Evolutionary conservation across 1,140 invertebrate species (phyloP).

Genomic region (Euglossa dilemma): DNA sequence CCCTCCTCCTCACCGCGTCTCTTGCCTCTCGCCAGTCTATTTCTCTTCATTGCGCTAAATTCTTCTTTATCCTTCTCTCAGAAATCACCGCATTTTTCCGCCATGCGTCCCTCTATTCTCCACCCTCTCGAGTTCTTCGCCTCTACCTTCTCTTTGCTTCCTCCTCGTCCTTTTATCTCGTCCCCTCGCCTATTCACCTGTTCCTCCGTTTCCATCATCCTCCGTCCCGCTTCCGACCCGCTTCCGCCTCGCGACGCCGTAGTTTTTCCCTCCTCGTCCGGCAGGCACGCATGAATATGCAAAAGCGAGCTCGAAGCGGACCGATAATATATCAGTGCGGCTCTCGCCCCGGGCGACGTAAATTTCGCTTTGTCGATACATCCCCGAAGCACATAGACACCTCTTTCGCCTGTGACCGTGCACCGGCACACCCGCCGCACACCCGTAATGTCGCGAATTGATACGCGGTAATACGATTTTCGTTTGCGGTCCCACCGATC

Average conservation of each 20-base stretch:
- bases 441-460: conserved; percentile 24
- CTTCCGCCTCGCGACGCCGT: conserved; percentile 3
- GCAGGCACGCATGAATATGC: conserved; percentile 73
- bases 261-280: background rate
- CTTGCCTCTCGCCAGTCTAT: background rate
- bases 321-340: conserved; percentile 72
- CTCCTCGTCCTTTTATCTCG: background rate
- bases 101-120: background rate
- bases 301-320: conserved; percentile 69
- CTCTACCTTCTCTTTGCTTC: background rate
- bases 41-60: background rate
- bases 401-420: background rate
- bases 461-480: conserved; percentile 37
- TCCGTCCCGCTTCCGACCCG: background rate
- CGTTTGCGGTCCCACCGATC: conserved; percentile 10
- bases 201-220: background rate
- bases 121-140: background rate
- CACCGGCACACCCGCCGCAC: background rate
- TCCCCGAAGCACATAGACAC: background rate
- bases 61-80: background rate
- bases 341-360: conserved; percentile 57
- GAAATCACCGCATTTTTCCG: background rate
- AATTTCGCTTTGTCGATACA: conserved; percentile 70
- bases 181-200: background rate
- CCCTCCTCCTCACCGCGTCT: background rate